Evolutionary conservation across 2,888 invertebrate species (phyloP).

Genomic region (Branchellion lobata): DNA sequence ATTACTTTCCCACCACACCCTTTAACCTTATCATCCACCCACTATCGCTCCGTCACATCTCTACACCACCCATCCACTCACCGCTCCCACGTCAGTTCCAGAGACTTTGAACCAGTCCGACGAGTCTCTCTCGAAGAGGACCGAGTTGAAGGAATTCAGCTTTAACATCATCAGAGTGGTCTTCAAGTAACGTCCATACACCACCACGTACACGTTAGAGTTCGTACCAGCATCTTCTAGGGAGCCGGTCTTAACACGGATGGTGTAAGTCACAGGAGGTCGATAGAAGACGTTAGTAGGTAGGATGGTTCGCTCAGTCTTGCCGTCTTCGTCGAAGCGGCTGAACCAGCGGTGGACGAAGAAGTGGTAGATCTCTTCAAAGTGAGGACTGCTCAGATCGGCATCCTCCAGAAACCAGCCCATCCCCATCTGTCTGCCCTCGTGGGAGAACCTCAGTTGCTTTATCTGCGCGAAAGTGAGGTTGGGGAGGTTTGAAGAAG

Average conservation of each 20-base stretch:
- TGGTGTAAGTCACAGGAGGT: conserved; percentile 17
- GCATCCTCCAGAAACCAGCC: conserved; percentile 39
- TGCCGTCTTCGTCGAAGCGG: background rate
- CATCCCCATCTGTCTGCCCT: conserved; percentile 25
- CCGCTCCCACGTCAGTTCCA: conserved; percentile 32
- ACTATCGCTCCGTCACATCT: no score
- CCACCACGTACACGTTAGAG: conserved; percentile 6
- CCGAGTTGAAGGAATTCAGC: background rate
- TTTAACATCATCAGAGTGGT: conserved; percentile 1
- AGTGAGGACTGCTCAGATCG: conserved; percentile 3
- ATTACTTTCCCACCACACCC: no score
- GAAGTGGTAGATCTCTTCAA: conserved; percentile 36
- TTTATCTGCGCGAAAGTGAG: conserved; percentile 25
- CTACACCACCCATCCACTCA: no score
- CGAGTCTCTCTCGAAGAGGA: background rate
- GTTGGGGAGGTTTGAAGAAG: no score
- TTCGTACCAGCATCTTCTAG: background rate
- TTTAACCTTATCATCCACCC: no score
- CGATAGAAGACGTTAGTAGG: background rate
- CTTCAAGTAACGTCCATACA: conserved; percentile 26
- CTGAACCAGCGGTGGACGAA: conserved; percentile 11
- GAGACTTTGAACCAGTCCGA: conserved; percentile 13
- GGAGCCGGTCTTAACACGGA: conserved; percentile 1
- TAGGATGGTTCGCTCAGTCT: conserved; percentile 1
- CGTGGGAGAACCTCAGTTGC: conserved; percentile 28